Percentiles rank a stretch among this genome's conserved stretches.
These are phyloP conservation scores for Phyllotreta cruciferae DNA, from an alignment of 2,888 invertebrate species.

Conservation along the genomic window DNA sequence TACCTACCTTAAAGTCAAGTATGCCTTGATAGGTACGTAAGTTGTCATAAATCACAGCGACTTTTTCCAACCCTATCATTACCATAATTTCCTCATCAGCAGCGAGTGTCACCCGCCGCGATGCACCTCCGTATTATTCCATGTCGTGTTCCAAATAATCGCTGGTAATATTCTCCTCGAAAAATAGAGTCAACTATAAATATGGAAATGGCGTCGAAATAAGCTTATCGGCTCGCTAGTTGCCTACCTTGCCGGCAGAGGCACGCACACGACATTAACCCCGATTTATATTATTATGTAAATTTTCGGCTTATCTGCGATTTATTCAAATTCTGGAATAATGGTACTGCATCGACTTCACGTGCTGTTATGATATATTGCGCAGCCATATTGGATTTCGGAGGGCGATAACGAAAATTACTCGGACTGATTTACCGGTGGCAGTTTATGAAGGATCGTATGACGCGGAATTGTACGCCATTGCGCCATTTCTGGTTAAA, in stretches of 20 bases:
- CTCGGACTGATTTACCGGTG: conserved; percentile 28
- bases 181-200: conserved; percentile 47
- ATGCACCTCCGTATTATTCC: conserved; percentile 34
- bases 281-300: conserved; percentile 63
- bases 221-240: conserved; percentile 57
- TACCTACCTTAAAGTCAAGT: too few relatives aligned
- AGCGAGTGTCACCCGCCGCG: conserved; percentile 33
- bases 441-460: conserved; percentile 21
- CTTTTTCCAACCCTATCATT: conserved; percentile 28
- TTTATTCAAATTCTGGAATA: conserved; percentile 61
- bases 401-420: conserved; percentile 53
- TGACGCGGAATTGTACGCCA: conserved; percentile 23
- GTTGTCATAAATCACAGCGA: conserved; percentile 13
- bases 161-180: conserved; percentile 45
- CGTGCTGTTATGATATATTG: conserved; percentile 59
- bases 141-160: conserved; percentile 35
- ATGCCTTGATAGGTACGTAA: too few relatives aligned
- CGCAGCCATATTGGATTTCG: conserved; percentile 59
- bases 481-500: conserved; percentile 19
- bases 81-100: conserved; percentile 32
- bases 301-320: conserved; percentile 57
- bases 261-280: conserved; percentile 62
- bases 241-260: conserved; percentile 56
- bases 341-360: conserved; percentile 57
- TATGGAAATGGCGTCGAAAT: conserved; percentile 53